Evolutionary conservation across 2,113 vertebrate species (phyloP).

Genomic region (Callaeas wilsoni): DNA sequence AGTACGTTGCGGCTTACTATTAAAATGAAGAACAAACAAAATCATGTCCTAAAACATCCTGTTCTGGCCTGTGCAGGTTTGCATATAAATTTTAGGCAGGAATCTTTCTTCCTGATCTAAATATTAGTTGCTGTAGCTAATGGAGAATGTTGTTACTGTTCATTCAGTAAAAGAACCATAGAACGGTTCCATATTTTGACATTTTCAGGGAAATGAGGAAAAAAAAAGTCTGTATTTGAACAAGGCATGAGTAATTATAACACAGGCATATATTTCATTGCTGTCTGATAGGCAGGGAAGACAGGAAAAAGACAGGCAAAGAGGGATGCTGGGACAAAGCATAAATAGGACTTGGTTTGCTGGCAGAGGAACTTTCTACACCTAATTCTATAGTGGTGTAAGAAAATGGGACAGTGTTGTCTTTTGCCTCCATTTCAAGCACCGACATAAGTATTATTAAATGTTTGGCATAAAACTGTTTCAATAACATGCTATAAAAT

Average conservation of each 20-base stretch:
- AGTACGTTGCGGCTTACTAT: not conserved
- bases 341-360: accelerated
- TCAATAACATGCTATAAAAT: not conserved
- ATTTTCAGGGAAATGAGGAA: not conserved
- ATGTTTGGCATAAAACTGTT: not conserved
- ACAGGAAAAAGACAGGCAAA: not conserved
- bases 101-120: not conserved
- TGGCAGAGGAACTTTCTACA: not conserved
- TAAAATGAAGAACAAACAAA: constrained; percentile 25
- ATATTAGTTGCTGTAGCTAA: not conserved
- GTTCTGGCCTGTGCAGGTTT: constrained; percentile 7
- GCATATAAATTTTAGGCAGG: not conserved
- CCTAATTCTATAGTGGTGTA: not conserved
- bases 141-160: not conserved
- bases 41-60: constrained; percentile 6
- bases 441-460: not conserved
- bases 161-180: not conserved
- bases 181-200: not conserved
- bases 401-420: not conserved
- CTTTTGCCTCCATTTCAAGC: not conserved
- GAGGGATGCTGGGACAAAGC: not conserved
- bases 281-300: not conserved
- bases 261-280: not conserved
- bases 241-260: not conserved
- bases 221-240: not conserved